Evolutionary conservation across 2,888 invertebrate species (phyloP).

Genomic region (Drosophila recens): DNA sequence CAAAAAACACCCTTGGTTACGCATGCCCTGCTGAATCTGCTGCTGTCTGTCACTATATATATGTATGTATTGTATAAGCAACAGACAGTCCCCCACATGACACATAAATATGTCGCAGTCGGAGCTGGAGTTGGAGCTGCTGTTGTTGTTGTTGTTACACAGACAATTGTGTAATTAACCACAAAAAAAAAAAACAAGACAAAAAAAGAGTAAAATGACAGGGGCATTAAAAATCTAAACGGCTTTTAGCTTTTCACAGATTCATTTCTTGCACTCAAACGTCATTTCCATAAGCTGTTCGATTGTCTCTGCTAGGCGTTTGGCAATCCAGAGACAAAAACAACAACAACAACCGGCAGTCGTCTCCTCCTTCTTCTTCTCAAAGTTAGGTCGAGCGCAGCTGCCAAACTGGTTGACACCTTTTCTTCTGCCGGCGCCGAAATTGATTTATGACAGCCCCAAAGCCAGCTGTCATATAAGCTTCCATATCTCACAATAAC

Average conservation of each 20-base stretch:
- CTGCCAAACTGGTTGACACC: slow-evolving; percentile 53
- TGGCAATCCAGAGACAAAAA: slow-evolving; percentile 40
- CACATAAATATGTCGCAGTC: slow-evolving; percentile 57
- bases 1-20: slow-evolving; percentile 68
- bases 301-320: slow-evolving; percentile 41
- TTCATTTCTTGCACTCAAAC: slow-evolving; percentile 38
- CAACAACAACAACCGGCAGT: slow-evolving; percentile 5
- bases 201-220: slow-evolving; percentile 25
- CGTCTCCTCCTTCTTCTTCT: not conserved
- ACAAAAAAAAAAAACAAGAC: slow-evolving; percentile 49
- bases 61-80: slow-evolving; percentile 73
- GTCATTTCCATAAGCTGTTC: slow-evolving; percentile 51
- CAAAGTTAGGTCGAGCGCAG: not conserved
- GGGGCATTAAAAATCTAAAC: slow-evolving; percentile 57
- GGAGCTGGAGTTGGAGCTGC: slow-evolving; percentile 16
- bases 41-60: slow-evolving; percentile 26
- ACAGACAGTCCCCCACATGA: slow-evolving; percentile 36
- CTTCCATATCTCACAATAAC: slow-evolving; percentile 43
- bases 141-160: slow-evolving; percentile 35
- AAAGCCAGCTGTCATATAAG: slow-evolving; percentile 49
- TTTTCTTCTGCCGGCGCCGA: slow-evolving; percentile 34
- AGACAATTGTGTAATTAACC: slow-evolving; percentile 79
- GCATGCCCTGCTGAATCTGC: slow-evolving; percentile 57
- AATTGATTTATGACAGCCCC: slow-evolving; percentile 68
- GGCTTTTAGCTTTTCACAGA: slow-evolving; percentile 50